A percentile compares a stretch with the other conserved stretches of the same genome.
phyloP scores from a whole-genome alignment of 2,797 vertebrate species.

The Sorex maritimensis region DNA sequence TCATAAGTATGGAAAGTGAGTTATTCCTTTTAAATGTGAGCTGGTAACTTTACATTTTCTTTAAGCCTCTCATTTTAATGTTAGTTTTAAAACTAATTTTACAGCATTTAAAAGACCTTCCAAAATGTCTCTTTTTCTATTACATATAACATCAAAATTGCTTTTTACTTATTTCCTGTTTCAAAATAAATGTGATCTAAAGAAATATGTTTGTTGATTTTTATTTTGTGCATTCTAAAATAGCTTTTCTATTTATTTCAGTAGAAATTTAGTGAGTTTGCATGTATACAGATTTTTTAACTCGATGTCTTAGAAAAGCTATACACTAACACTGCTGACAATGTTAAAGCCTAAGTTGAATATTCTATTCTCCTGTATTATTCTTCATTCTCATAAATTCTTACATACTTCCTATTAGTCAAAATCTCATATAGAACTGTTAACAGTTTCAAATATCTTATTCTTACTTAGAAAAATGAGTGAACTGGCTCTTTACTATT shows the following conservation, averaged over 20 bases:
- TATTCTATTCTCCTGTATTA: neutral
- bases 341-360: neutral
- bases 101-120: neutral
- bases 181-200: neutral
- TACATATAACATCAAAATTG: neutral
- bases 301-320: neutral
- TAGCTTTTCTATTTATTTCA: neutral
- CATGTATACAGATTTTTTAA: neutral
- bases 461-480: neutral
- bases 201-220: neutral
- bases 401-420: neutral
- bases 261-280: neutral
- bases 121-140: neutral
- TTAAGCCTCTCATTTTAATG: constrained; percentile 35
- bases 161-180: neutral
- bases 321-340: neutral
- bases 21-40: neutral
- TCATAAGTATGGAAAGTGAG: constrained; percentile 12
- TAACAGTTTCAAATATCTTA: neutral
- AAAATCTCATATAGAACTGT: neutral
- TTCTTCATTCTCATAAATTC: neutral
- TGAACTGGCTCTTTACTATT: neutral
- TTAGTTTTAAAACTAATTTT: constrained; percentile 37
- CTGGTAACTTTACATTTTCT: neutral
- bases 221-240: neutral